Percentiles rank a stretch among this genome's conserved stretches.
Conservation (phyloP, 1,140 invertebrate genomes). For the Paralvinella palmiformis region DNA sequence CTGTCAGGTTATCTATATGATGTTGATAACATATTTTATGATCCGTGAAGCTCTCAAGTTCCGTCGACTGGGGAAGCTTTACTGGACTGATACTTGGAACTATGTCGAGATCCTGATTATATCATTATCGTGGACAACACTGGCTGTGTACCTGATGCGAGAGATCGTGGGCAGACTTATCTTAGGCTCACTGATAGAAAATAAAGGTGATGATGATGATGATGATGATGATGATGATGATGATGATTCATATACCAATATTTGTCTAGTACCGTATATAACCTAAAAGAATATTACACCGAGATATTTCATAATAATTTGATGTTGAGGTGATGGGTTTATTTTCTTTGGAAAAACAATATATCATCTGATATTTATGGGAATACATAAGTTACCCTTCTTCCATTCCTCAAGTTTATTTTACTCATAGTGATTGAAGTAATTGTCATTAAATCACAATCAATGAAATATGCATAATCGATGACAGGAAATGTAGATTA, state of each 20-base stretch:
- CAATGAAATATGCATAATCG: too few species aligned
- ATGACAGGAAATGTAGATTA: too few species aligned
- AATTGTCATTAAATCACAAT: too few species aligned
- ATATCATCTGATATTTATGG: too few species aligned
- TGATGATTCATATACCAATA: too few species aligned
- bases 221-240: too few species aligned
- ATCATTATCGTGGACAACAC: constrained; percentile 30
- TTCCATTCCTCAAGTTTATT: too few species aligned
- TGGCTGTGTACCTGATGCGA: constrained; percentile 35
- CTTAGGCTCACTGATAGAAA: constrained; percentile 27
- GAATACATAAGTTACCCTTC: too few species aligned
- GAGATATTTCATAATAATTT: background rate
- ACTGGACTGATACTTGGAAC: constrained; percentile 45
- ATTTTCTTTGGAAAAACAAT: too few species aligned
- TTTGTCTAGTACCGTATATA: too few species aligned
- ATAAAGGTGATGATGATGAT: constrained; percentile 13
- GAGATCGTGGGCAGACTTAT: constrained; percentile 29
- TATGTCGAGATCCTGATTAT: constrained; percentile 38
- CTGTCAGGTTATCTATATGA: constrained; percentile 19
- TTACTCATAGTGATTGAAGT: too few species aligned
- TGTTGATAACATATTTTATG: constrained; percentile 19
- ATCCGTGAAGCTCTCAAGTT: constrained; percentile 14
- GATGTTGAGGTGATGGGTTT: background rate
- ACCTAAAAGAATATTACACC: too few species aligned
- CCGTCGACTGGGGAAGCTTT: constrained; percentile 26